A percentile compares a stretch with the other conserved stretches of the same genome.
Conservation (phyloP, 2,797 vertebrate species). For the Brachymystax lenok region DNA sequence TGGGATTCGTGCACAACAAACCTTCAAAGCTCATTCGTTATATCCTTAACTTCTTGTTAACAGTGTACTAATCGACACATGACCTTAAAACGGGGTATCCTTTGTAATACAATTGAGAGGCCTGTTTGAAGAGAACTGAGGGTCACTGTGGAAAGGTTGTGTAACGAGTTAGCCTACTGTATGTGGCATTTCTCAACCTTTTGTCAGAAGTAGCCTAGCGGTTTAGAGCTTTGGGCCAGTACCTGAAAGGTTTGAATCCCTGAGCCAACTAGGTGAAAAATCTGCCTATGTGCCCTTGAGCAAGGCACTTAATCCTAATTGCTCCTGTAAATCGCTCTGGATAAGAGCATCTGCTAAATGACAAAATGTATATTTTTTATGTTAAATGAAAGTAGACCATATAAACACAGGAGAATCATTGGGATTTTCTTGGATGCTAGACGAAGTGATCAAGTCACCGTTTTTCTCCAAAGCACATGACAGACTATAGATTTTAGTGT, state of each 20-base stretch:
- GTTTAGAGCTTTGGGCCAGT: too few species aligned
- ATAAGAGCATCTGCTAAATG: too few species aligned
- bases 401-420: not conserved
- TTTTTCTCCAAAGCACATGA: not conserved
- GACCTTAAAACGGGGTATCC: conserved; percentile 11
- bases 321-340: too few species aligned
- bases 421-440: not conserved
- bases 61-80: conserved; percentile 11
- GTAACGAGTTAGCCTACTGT: not conserved
- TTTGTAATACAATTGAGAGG: not conserved
- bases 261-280: too few species aligned
- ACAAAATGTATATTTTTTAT: too few species aligned
- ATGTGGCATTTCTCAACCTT: not conserved
- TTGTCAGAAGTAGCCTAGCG: not conserved
- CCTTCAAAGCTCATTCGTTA: conserved; percentile 29
- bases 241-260: too few species aligned
- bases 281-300: too few species aligned
- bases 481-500: conserved; percentile 24
- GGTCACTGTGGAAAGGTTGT: not conserved
- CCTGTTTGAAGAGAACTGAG: not conserved
- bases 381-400: not conserved
- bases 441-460: not conserved
- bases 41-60: conserved; percentile 16
- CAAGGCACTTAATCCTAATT: too few species aligned
- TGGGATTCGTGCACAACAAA: not conserved